A percentile compares a stretch with the other conserved stretches of the same genome.
These are phyloP conservation scores for Lepidurus couesii DNA, from an alignment of 1,140 invertebrate genomes.

Conservation along the genomic window DNA sequence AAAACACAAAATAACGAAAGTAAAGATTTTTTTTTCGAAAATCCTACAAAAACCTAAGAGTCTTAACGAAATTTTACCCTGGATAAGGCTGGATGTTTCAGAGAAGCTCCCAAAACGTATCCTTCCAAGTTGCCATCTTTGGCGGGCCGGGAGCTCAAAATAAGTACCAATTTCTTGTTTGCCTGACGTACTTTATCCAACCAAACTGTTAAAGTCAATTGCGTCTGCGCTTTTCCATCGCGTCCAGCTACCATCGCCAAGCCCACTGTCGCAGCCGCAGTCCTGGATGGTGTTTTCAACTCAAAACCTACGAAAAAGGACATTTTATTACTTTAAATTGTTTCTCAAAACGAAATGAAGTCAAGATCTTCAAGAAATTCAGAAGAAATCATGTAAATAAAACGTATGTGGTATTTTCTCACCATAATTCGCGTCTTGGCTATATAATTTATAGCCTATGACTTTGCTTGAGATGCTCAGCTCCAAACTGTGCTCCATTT, in stretches of 20 bases:
- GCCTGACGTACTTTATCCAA: conserved; percentile 64
- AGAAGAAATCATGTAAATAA: too few species aligned
- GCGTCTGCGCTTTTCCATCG: neutral
- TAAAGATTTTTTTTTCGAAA: too few species aligned
- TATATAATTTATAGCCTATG: conserved; percentile 26
- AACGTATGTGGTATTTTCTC: neutral
- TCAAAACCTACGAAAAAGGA: conserved; percentile 5
- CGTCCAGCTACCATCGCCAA: neutral
- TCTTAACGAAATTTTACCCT: neutral
- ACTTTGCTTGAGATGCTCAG: neutral
- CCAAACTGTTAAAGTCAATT: conserved; percentile 47
- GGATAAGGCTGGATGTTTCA: conserved; percentile 31
- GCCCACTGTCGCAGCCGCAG: conserved; percentile 24
- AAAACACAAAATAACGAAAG: neutral
- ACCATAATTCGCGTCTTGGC: conserved; percentile 26
- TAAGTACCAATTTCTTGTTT: conserved; percentile 49
- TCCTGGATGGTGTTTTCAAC: conserved; percentile 32
- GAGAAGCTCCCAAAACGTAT: neutral
- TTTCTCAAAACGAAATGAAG: neutral
- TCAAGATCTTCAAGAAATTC: too few species aligned
- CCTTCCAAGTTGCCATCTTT: conserved; percentile 33
- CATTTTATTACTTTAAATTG: neutral
- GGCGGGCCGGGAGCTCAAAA: conserved; percentile 1
- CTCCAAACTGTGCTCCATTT: neutral
- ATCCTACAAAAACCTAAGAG: neutral